Evolutionary conservation across 30 jellyfish, hydroid and myxozoan genomes (phyloP), one percentile per base, ranked within the genome.

Genomic region (Hydractinia symbiolongicarpus): DNA sequence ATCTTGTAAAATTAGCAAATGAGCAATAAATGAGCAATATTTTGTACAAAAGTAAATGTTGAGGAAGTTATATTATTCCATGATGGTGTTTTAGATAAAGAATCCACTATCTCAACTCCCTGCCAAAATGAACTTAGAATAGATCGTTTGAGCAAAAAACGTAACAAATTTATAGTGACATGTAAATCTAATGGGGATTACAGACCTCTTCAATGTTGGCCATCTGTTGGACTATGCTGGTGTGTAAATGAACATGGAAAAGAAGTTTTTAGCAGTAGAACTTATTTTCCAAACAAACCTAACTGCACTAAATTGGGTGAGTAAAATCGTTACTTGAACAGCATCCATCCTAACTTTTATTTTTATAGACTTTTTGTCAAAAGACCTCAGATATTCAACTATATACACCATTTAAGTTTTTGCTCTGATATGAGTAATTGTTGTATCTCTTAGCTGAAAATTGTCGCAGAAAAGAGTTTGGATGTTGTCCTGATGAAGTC

Each of bases 171-270:
- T 54, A 76, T 76, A 1, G 84, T 76, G 40, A 50, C 52, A 5
- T 89, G 97, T 69, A 76, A 84, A 20, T 5, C 61, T 17, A 89
- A 84, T 84, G 97, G 97, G 17, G 66, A 84, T 14, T 89, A 50
- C 53, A 82, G 87, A 56, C 82, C 95, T 6, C 55, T 84, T 6
- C 97, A 89, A 61, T 89, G 97, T 74, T 89, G 97, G 97, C 67
- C 77, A 19, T 64, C 78, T 15, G 93, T 66, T 30, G 58, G 83
- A 4, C 85, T 89, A 15, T 89, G 97, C 73, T 89, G 97, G 97
- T 89, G 97, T 72, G 95, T 85, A 54, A 84, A 84, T 72, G 95
- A 84, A 66, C 52, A 76, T 21, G 97, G 97, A 50, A 54, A 44
- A n/a, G 97, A 81, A 56, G 66, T 61, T 30, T 55, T 56, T 62